Base-by-base conservation (phyloP, 2,113 vertebrate genomes). In the Parus major region DNA sequence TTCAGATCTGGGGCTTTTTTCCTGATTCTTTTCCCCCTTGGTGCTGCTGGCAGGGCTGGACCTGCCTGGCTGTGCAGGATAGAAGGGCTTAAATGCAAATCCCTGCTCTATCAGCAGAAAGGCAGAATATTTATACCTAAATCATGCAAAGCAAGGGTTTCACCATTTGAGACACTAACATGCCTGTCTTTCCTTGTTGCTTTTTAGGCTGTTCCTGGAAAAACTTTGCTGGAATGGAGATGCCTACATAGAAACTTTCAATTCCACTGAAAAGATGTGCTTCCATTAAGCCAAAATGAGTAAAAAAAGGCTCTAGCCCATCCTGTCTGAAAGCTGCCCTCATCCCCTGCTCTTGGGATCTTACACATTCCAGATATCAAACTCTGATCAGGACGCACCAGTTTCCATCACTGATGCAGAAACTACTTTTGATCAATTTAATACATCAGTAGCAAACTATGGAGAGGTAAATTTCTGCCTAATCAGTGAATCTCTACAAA, bases 21-120 rank as follows among this genome's bases (percentile, higher is more conserved):
- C 10, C 18, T 28, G 13, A 21, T n/a, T 13, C 7, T 55, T 65
- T 35, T 14, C 12, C 25, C 29, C 50, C 60, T 53, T 0, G 0
- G 49, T 28, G 27, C 36, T 16, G 35, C 47, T 2, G 1, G 49
- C 3, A 7, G 12, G 39, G 28, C 46, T 41, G 63, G 52, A 27
- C 41, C 49, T 65, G 14, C 77, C 44, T 18, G 28, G 12, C 49
- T 84, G 47, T 44, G 64, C 19, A 33, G 69, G 27, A 33, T 1
- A 25, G 49, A 63, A 55, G 24, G 28, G 19, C n/a, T 33, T 18
- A 10, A 71, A 16, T 42, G 49, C 27, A 69, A 39, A 50, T 41
- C 44, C 64, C 35, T 49, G 31, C 42, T 72, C n/a, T 41, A 8
- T 5, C 39, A 78, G 44, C 12, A 49, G 21, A 25, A 85, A 85